A percentile compares a stretch with the other conserved stretches of the same genome.
Evolutionary conservation across 2,797 vertebrate genomes (phyloP).

Genomic region (Trematomus bernacchii): DNA sequence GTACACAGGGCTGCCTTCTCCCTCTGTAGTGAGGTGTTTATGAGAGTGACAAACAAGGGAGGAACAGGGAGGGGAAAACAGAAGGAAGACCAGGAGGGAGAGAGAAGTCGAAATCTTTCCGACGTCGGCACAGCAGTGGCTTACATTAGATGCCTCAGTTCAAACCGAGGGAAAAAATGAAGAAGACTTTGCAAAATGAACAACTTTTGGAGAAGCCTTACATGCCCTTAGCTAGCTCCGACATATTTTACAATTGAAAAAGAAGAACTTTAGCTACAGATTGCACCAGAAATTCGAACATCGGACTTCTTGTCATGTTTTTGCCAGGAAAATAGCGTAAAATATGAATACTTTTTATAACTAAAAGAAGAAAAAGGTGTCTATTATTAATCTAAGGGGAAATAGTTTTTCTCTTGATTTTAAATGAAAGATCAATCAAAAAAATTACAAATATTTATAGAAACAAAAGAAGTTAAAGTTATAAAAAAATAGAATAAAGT

Average conservation of each 20-base stretch:
- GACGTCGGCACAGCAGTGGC: slow-evolving; percentile 35
- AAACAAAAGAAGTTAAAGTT: too few species aligned
- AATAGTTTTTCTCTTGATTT: too few species aligned
- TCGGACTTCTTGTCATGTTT: too few species aligned
- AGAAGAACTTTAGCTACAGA: neutral
- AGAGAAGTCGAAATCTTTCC: slow-evolving; percentile 22
- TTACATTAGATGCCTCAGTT: slow-evolving; percentile 17
- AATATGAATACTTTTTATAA: too few species aligned
- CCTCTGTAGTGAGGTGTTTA: slow-evolving; percentile 34
- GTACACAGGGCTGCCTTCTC: slow-evolving; percentile 24
- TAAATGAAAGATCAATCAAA: too few species aligned
- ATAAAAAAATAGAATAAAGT: too few species aligned
- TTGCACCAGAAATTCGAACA: neutral
- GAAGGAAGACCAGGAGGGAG: slow-evolving; percentile 29
- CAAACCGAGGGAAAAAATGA: slow-evolving; percentile 32
- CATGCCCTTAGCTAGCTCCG: slow-evolving; percentile 13
- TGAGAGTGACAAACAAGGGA: slow-evolving; percentile 46
- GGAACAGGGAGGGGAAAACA: slow-evolving; percentile 9
- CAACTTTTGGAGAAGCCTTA: slow-evolving; percentile 12
- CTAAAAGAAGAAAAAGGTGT: too few species aligned
- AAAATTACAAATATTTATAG: too few species aligned
- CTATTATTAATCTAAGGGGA: too few species aligned
- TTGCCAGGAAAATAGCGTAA: too few species aligned
- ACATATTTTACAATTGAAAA: slow-evolving; percentile 17
- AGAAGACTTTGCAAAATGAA: slow-evolving; percentile 26